phyloP scores from a whole-genome alignment of 2,888 invertebrate species.

The Siphlonurus alternatus region DNA sequence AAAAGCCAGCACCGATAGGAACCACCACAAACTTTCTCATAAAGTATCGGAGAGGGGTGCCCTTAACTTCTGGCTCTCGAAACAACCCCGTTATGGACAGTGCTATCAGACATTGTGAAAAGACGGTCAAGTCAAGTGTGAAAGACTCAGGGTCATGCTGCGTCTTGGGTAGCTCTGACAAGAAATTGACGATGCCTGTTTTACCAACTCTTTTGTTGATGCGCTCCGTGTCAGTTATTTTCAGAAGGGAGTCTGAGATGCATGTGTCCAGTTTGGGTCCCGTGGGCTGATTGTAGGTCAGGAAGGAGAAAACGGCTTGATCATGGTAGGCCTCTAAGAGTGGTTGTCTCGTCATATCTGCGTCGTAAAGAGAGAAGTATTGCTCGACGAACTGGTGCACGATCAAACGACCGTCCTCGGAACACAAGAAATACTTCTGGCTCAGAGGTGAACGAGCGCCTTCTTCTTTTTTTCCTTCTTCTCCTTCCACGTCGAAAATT shows the following conservation, averaged over 20 bases:
- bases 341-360: constrained; percentile 44
- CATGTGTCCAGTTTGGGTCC: constrained; percentile 37
- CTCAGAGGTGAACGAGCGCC: constrained; percentile 41
- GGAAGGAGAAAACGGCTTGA: constrained; percentile 53
- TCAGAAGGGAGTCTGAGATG: constrained; percentile 40
- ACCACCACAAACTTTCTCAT: constrained; percentile 63
- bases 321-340: constrained; percentile 80
- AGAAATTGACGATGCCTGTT: constrained; percentile 59
- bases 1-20: constrained; percentile 61
- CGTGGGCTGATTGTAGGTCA: constrained; percentile 21
- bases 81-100: constrained; percentile 76
- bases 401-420: constrained; percentile 42
- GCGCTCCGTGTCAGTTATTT: constrained; percentile 40
- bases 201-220: constrained; percentile 54
- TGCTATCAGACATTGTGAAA: constrained; percentile 54
- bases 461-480: constrained; percentile 57
- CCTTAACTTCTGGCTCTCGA: constrained; percentile 42
- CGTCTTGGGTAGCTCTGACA: constrained; percentile 70
- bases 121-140: constrained; percentile 68
- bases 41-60: constrained; percentile 41
- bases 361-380: constrained; percentile 67
- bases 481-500: constrained; percentile 77
- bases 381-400: constrained; percentile 72
- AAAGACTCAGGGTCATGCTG: constrained; percentile 77
- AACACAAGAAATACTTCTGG: constrained; percentile 45